Percentiles rank a stretch among this genome's conserved stretches.
These are phyloP conservation scores for Prionailurus bengalensis DNA, from an alignment of 2,113 vertebrate genomes.

Conservation along the genomic window DNA sequence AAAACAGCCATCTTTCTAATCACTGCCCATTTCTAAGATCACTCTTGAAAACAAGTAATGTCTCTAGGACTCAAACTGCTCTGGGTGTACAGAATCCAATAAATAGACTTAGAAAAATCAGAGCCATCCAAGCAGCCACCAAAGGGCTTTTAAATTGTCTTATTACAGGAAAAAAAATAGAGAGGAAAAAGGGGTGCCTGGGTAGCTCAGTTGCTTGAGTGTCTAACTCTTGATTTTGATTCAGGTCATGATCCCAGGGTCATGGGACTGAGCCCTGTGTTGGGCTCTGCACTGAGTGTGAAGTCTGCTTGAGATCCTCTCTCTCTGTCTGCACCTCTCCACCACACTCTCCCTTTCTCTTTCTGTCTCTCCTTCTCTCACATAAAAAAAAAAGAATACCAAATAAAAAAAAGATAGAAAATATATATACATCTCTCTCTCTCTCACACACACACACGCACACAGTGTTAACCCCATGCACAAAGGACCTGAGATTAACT, in stretches of 20 bases:
- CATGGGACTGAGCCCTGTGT: too few species aligned
- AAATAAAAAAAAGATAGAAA: conserved; percentile 14
- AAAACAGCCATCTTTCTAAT: conserved; percentile 54
- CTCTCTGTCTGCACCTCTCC: too few species aligned
- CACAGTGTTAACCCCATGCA: conserved; percentile 8
- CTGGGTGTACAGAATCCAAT: conserved; percentile 42
- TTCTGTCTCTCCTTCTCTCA: too few species aligned
- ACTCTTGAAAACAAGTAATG: conserved; percentile 49
- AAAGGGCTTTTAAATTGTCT: conserved; percentile 46
- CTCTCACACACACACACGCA: not conserved
- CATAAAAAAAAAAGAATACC: too few species aligned
- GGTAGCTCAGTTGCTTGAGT: too few species aligned
- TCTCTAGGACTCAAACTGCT: conserved; percentile 33
- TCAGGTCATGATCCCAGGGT: too few species aligned
- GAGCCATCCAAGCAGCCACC: conserved; percentile 60
- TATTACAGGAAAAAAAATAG: conserved; percentile 25
- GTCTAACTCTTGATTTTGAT: too few species aligned
- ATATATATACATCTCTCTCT: not conserved
- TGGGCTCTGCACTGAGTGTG: too few species aligned
- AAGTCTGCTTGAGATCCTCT: too few species aligned
- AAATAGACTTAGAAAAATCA: conserved; percentile 49
- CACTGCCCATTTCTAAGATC: conserved; percentile 35
- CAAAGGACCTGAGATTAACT: conserved; percentile 48
- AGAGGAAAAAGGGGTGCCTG: too few species aligned
- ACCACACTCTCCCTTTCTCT: too few species aligned